Evolutionary conservation across 2,888 invertebrate genomes (phyloP), one percentile per base, ranked within the genome.

Genomic region (Nemoura dubitans): DNA sequence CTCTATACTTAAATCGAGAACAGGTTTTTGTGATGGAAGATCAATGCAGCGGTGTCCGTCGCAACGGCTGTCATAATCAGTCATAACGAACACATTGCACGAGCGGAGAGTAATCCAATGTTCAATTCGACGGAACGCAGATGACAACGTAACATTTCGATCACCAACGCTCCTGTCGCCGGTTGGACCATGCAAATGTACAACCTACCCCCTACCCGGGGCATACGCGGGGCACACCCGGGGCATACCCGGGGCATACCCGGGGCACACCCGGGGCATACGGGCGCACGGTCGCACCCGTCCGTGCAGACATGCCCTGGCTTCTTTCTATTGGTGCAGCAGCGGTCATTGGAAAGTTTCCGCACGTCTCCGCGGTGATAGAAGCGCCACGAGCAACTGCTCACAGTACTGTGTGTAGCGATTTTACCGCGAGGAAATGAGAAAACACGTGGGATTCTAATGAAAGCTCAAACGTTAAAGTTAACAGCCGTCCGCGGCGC

Each of bases 1-100:
- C 81, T 30, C 81, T 81, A 28, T 30, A 81, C 81, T 81, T 81
- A n/a, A n/a, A 30, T n/a, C 81, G 7, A 29, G 2, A 81, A 28
- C 81, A 81, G 81, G 28, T 81, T 30, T 81, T 59, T n/a, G 28
- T 30, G 28, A 81, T 81, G 30, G 81, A n/a, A 81, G 28, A n/a
- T 81, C 81, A 81, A 81, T 81, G n/a, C 81, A 36, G 36, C 28
- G 28, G 5, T 36, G 81, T n/a, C 28, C 81, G 16, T 81, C 30
- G 59, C 59, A 81, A 7, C 27, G 28, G 29, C 7, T 30, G 30
- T 81, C 28, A 81, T 29, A 29, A 59, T 59, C 59, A 59, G 59
- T 59, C 59, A 59, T 21, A 81, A 30, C 81, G 10, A 28, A 29
- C 30, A 81, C 5, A 81, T n/a, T 28, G 28, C 81, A 30, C 26